These are phyloP conservation scores for Dryadula phaetusa DNA, from an alignment of 2,888 invertebrate genomes.

Conservation along the genomic window DNA sequence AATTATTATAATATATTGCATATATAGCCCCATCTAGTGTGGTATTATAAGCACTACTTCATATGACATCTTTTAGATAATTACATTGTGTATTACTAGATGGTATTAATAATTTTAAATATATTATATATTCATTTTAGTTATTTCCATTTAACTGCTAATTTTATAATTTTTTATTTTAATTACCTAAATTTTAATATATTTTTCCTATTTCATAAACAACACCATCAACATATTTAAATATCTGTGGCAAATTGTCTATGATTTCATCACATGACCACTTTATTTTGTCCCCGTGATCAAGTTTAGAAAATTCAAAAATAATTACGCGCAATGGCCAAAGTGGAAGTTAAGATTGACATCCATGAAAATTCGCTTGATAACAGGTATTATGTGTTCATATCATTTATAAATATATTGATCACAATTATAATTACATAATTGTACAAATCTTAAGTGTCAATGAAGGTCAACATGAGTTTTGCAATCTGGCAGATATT, in stretches of 20 bases:
- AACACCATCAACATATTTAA: not conserved
- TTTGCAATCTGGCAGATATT: constrained; percentile 71
- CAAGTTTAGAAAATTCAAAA: constrained; percentile 87
- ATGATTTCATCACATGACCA: constrained; percentile 87
- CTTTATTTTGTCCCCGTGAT: constrained; percentile 89
- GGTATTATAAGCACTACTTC: not conserved
- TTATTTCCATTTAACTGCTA: not conserved
- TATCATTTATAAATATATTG: constrained; percentile 43
- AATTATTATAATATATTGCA: too few species aligned
- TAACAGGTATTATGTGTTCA: constrained; percentile 80
- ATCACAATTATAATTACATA: constrained; percentile 65
- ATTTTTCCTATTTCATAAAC: not conserved
- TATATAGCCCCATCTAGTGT: constrained; percentile 5
- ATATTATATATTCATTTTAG: not conserved
- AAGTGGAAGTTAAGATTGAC: constrained; percentile 85
- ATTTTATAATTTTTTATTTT: not conserved
- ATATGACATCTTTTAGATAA: not conserved
- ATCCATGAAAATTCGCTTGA: constrained; percentile 85
- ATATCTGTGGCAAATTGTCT: constrained; percentile 57
- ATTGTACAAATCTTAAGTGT: constrained; percentile 59
- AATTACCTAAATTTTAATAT: not conserved
- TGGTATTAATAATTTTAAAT: not conserved
- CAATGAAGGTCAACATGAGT: constrained; percentile 75
- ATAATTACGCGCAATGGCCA: constrained; percentile 82
- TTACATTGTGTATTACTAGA: not conserved